These are phyloP conservation scores for Rhynchotus rufescens DNA, from an alignment of 2,797 vertebrate species.

Conservation along the genomic window DNA sequence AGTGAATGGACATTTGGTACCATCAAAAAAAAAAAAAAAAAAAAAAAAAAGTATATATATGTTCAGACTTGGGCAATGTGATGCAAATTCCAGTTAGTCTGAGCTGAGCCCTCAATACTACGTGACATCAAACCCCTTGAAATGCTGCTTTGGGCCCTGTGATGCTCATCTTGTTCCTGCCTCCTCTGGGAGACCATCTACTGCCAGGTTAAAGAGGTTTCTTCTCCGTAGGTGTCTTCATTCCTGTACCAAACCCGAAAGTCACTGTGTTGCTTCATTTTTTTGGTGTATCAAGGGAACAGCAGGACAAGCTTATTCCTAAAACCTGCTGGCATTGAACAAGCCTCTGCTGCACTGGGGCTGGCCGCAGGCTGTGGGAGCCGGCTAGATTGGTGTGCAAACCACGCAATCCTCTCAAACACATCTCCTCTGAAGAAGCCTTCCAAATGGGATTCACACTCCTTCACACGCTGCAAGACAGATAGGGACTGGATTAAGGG, in stretches of 20 bases:
- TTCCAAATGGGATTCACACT: conserved; percentile 63
- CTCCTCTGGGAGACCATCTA: not conserved
- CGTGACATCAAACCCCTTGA: not conserved
- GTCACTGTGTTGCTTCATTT: not conserved
- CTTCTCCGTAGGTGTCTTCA: not conserved
- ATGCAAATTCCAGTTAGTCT: not conserved
- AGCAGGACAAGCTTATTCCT: conserved; percentile 44
- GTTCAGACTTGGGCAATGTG: not conserved
- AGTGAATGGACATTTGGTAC: not conserved
- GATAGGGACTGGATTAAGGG: conserved; percentile 37
- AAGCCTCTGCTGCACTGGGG: conserved; percentile 48
- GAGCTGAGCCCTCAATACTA: not conserved
- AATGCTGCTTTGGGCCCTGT: not conserved
- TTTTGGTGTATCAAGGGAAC: conserved; percentile 46
- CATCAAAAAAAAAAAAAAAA: not conserved
- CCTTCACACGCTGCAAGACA: conserved; percentile 45
- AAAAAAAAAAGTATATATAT: not conserved
- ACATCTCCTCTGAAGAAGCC: not conserved
- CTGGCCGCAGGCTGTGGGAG: conserved; percentile 23
- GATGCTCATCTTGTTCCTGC: not conserved
- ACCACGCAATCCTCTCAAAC: conserved; percentile 17
- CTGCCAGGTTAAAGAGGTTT: not conserved
- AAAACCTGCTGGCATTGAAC: conserved; percentile 48
- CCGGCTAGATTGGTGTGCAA: conserved; percentile 49
- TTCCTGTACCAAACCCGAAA: conserved; percentile 6